Evolutionary conservation across 2,113 vertebrate genomes (phyloP).

Genomic region (Phyllostomus discolor): DNA sequence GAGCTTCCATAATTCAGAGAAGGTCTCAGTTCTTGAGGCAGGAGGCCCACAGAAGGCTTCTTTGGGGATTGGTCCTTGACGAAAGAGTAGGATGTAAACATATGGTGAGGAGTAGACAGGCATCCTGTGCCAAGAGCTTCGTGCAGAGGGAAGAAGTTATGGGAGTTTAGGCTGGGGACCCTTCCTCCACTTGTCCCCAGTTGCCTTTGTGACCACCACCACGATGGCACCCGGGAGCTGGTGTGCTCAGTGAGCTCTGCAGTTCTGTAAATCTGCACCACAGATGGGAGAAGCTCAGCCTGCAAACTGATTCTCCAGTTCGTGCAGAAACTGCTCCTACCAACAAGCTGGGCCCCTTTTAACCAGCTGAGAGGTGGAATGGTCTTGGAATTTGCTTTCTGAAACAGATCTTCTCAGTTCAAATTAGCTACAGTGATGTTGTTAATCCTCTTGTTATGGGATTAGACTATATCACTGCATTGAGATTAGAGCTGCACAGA

Average conservation of each 20-base stretch:
- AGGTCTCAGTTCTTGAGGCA: neutral
- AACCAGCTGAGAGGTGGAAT: neutral
- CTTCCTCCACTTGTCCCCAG: neutral
- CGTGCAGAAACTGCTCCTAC: neutral
- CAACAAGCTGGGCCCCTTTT: neutral
- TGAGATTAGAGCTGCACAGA: constrained; percentile 44
- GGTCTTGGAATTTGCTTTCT: constrained; percentile 2
- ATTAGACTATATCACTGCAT: constrained; percentile 49
- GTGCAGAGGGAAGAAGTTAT: neutral
- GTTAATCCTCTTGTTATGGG: constrained; percentile 41
- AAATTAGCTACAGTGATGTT: constrained; percentile 31
- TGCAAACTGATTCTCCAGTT: too few species aligned
- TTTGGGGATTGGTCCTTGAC: neutral
- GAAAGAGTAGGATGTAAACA: neutral
- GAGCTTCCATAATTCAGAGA: neutral
- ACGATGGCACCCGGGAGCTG: neutral
- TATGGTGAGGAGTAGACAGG: neutral
- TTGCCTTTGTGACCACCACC: neutral
- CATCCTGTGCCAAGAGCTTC: neutral
- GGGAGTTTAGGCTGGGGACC: neutral
- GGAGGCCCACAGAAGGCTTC: too few species aligned
- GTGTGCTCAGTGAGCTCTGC: fast-evolving
- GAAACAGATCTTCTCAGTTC: constrained; percentile 40
- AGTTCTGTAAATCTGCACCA: fast-evolving
- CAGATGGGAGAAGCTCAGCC: neutral